phyloP scores from a whole-genome alignment of 2,113 vertebrate genomes.

The Fregata magnificens region DNA sequence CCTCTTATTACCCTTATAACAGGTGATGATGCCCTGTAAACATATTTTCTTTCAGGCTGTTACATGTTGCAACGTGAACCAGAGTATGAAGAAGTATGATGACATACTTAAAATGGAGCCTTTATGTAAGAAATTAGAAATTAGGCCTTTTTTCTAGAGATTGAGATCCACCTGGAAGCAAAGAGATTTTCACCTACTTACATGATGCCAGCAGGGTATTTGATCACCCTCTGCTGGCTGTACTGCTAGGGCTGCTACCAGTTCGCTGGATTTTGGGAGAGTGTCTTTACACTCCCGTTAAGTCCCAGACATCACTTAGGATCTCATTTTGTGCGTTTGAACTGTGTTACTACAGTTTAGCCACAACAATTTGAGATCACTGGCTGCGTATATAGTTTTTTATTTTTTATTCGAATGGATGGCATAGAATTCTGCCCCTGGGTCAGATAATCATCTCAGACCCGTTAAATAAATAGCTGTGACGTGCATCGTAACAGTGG shows the following conservation, averaged over 20 bases:
- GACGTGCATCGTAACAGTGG: constrained; percentile 39
- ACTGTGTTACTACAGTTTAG: neutral
- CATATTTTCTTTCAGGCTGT: neutral
- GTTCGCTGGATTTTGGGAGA: neutral
- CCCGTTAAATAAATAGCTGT: constrained; percentile 36
- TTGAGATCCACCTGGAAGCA: neutral
- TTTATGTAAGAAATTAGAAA: neutral
- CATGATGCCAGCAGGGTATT: neutral
- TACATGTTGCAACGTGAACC: neutral
- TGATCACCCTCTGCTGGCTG: constrained; percentile 18
- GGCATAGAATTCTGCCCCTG: constrained; percentile 14
- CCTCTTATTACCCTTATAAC: neutral
- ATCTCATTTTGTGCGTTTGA: neutral
- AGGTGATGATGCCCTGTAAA: neutral
- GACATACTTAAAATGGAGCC: neutral
- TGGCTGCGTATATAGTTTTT: neutral
- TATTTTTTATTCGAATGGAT: neutral
- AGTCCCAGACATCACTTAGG: neutral
- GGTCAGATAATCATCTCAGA: constrained; percentile 30
- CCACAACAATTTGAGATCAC: neutral
- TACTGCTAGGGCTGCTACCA: neutral
- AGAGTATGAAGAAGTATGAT: neutral
- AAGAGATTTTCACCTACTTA: neutral
- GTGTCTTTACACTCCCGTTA: neutral
- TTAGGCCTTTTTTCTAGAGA: neutral